Percentiles rank a stretch among this genome's conserved stretches.
Evolutionary conservation across 2,797 vertebrate species (phyloP).

Genomic region (Arnoldichthys spilopterus): DNA sequence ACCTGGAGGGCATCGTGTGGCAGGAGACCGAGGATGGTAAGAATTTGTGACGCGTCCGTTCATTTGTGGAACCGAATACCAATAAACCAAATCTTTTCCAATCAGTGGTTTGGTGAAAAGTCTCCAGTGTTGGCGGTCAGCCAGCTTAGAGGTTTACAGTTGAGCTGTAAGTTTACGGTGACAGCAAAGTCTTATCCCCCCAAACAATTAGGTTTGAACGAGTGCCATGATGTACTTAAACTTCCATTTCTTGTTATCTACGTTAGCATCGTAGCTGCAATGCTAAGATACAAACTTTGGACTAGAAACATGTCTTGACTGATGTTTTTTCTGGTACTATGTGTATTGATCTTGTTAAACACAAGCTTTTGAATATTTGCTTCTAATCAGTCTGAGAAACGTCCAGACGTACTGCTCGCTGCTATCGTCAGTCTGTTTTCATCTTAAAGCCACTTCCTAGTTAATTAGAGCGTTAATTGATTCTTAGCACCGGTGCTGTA

Average conservation of each 20-base stretch:
- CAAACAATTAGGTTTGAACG: too few species aligned
- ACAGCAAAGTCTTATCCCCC: too few species aligned
- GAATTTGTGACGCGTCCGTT: conserved; percentile 53
- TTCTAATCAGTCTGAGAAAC: not conserved
- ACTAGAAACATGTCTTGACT: not conserved
- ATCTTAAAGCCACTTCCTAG: not conserved
- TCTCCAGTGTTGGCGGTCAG: not conserved
- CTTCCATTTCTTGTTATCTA: too few species aligned
- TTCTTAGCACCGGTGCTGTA: conserved; percentile 4
- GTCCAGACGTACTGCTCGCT: not conserved
- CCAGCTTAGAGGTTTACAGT: not conserved
- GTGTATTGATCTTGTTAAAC: not conserved
- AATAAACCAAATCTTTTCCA: not conserved
- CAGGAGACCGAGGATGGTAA: conserved; percentile 98
- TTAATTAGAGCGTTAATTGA: conserved; percentile 11
- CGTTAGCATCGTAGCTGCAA: too few species aligned
- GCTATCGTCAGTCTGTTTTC: conserved; percentile 1
- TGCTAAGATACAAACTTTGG: not conserved
- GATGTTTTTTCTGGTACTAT: too few species aligned
- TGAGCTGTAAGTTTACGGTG: too few species aligned
- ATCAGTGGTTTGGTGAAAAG: not conserved
- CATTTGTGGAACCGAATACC: not conserved
- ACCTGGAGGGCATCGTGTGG: conserved; percentile 99
- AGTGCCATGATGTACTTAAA: too few species aligned
- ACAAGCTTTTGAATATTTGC: not conserved